A percentile compares a stretch with the other conserved stretches of the same genome.
These are phyloP conservation scores for Chesias legatella DNA, from an alignment of 2,888 invertebrate species.

Conservation along the genomic window DNA sequence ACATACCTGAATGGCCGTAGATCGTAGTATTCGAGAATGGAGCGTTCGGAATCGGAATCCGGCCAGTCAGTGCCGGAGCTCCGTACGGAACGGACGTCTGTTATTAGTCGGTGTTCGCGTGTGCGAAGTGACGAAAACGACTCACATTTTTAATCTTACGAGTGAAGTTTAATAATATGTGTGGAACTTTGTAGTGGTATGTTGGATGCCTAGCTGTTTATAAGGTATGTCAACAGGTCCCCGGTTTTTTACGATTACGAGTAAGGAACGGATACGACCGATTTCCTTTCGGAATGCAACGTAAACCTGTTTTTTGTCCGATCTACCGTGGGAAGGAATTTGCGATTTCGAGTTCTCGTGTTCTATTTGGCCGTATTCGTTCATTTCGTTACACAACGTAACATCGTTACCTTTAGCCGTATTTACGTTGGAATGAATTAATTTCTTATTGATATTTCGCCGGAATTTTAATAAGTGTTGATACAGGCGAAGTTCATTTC, in stretches of 20 bases:
- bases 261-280: slow-evolving; percentile 53
- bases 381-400: slow-evolving; percentile 11
- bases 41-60: slow-evolving; percentile 43
- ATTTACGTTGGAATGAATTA: too few relatives aligned
- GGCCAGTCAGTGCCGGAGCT: slow-evolving; percentile 49
- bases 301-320: slow-evolving; percentile 70
- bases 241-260: slow-evolving; percentile 49
- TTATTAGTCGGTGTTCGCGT: slow-evolving; percentile 48
- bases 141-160: slow-evolving; percentile 55
- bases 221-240: slow-evolving; percentile 52
- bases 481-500: too few relatives aligned
- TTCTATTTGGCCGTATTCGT: slow-evolving; percentile 37
- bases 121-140: slow-evolving; percentile 44
- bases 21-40: slow-evolving; percentile 72
- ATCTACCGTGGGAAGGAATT: slow-evolving; percentile 72
- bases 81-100: slow-evolving; percentile 29
- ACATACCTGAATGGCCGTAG: slow-evolving; percentile 76
- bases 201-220: slow-evolving; percentile 34
- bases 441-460: too few relatives aligned
- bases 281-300: slow-evolving; percentile 70
- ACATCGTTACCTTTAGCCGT: not conserved
- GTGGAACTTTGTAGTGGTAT: slow-evolving; percentile 38
- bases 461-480: too few relatives aligned
- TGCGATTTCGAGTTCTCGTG: slow-evolving; percentile 43
- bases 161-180: slow-evolving; percentile 64